Base-by-base conservation (phyloP, 1,140 invertebrate species). In the Drosophila mauritiana region DNA sequence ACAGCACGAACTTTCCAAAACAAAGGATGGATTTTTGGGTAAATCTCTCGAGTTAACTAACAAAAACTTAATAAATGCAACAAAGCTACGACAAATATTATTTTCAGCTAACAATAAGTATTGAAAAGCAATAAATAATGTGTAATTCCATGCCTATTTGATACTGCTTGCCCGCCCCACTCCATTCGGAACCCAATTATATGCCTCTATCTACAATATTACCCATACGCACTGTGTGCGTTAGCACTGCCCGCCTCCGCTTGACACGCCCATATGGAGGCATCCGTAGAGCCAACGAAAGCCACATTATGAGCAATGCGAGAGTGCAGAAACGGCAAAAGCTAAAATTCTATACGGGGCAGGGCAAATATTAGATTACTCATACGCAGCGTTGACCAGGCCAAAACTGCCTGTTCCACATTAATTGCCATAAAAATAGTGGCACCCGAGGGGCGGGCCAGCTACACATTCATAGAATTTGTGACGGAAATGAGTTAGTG, bases 401-500 rank as follows among this genome's bases (percentile, higher is more conserved):
- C 63, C 63, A 63, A 49, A 17, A 42, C 62, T 57, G 63, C 63
- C 64, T 84, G 73, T 54, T 62, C 81, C 82, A 85, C 77, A 85
- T 85, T 85, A 85, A 85, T 85, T 78, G 75, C 81, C 81, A 85
- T 78, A 85, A 85, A 84, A 84, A 80, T 77, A 77, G 55, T 64
- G 58, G 22, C 58, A 76, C 5, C 36, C 20, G 12, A 36, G 46
- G 49, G 57, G 22, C 17, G 48, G 57, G 57, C 17, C n/a, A 34
- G 15, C 55, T n/a, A 54, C 54, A 59, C 73, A 85, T 77, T 85
- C 82, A 78, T 85, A 75, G 83, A 88, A 88, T 86, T 75, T 88
- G 82, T 88, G 82, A 82, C 82, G 82, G 82, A 86, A 86, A 88
- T 86, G 82, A 86, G 79, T 81, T 76, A 79, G 74, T 85, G 78